These are phyloP conservation scores for Muscicapa comitata DNA, from an alignment of 2,797 vertebrate species.

Conservation along the genomic window DNA sequence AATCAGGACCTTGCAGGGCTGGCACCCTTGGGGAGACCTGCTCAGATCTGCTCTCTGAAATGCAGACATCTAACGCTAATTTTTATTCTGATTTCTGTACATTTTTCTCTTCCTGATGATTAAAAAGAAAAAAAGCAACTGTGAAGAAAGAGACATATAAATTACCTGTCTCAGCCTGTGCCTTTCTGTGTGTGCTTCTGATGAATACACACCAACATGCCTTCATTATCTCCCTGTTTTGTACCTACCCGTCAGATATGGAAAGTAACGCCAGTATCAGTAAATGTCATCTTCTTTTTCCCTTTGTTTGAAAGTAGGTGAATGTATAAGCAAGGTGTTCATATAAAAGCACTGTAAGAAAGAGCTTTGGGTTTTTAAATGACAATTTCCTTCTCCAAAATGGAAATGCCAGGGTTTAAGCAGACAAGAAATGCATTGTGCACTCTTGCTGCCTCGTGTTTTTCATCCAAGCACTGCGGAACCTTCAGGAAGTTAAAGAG, in stretches of 20 bases:
- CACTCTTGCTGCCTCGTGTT: background rate
- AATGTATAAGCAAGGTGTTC: background rate
- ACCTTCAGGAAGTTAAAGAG: background rate
- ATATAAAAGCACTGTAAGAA: background rate
- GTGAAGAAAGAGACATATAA: constrained; percentile 19
- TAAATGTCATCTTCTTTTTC: background rate
- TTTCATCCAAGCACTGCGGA: background rate
- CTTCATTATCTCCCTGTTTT: background rate
- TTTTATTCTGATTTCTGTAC: background rate
- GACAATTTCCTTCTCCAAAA: background rate
- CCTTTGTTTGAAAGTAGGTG: constrained; percentile 8
- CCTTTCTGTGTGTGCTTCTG: background rate
- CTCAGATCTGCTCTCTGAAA: background rate
- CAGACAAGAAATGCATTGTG: background rate
- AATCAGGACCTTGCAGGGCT: background rate
- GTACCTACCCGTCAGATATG: background rate
- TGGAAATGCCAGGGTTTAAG: background rate
- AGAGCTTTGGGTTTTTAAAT: background rate
- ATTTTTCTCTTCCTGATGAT: background rate
- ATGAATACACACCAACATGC: constrained; percentile 11
- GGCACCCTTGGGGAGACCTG: background rate
- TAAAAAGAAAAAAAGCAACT: background rate
- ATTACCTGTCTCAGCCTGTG: constrained; percentile 15
- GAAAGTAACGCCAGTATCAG: background rate
- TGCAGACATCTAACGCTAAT: background rate